A percentile compares a stretch with the other conserved stretches of the same genome.
Conservation (phyloP, 2,113 vertebrate genomes). For the Chauna torquata region DNA sequence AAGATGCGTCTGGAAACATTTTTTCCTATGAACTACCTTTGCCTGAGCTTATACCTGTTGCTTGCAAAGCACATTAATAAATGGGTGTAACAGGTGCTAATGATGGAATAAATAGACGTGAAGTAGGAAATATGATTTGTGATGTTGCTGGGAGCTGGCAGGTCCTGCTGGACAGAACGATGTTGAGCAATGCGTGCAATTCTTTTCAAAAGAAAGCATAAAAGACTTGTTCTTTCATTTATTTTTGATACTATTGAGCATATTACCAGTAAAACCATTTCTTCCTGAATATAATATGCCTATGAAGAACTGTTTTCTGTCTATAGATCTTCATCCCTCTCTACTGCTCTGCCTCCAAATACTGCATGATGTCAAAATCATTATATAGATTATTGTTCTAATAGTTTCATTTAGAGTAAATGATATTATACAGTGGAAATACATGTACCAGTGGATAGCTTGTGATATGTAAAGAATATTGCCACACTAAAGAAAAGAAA, state of each 20-base stretch:
- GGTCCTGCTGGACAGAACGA: background rate
- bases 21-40: background rate
- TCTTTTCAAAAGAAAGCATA: background rate
- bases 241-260: background rate
- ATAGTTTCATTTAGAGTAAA: background rate
- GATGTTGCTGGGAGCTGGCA: background rate
- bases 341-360: background rate
- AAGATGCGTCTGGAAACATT: background rate
- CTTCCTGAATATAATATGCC: background rate
- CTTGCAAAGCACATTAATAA: background rate
- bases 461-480: background rate
- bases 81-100: background rate
- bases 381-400: background rate
- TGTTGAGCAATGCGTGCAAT: background rate
- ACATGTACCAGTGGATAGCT: background rate
- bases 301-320: background rate
- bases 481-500: background rate
- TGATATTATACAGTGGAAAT: background rate
- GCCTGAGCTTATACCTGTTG: background rate
- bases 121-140: background rate
- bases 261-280: background rate
- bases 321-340: background rate
- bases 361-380: background rate
- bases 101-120: background rate
- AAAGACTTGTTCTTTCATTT: background rate